Evolutionary conservation across 2,113 vertebrate genomes (phyloP), one percentile per base, ranked within the genome.

Genomic region (Gymnorhina tibicen): DNA sequence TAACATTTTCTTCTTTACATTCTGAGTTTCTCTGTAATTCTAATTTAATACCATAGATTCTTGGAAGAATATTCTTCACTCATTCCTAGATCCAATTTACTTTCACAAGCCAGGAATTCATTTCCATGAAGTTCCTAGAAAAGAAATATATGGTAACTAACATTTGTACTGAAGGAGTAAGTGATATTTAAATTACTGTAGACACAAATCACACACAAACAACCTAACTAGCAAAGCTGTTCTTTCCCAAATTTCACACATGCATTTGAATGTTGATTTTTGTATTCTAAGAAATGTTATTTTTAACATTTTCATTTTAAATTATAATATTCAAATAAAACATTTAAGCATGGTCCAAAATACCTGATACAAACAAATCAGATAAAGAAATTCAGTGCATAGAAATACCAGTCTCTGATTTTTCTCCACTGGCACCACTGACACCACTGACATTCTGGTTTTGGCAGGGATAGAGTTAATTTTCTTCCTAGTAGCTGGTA

Each of bases 81-180:
- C 49, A 9, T 19, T 92, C 73, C 47, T n/a, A 94, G 67, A 81
- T 95, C 39, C 16, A n/a, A 53, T 84, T 91, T 76, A 87, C 91
- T 79, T 93, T 95, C 68, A 94, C 16, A 35, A 63, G 60, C 66
- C 92, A 96, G 86, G 60, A 95, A 91, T 89, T 97, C 96, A 50
- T 96, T 96, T 89, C 93, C 81, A 88, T 78, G 89, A 78, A 90
- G 81, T 73, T 98, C 96, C 96, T 98, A 96, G 86, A 94, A 96
- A 86, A 95, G 26, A 93, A 92, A 95, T 22, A 85, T 4, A 44
- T 67, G n/a, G 28, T 69, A 81, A 87, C 18, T 27, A 94, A 70
- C 16, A 69, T 69, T 81, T 52, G n/a, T 37, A 87, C 26, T 30
- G n/a, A 78, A 90, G 8, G 18, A 88, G 4, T 66, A 72, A 56